phyloP scores from a whole-genome alignment of 2,888 invertebrate genomes.

The Bembecia ichneumoniformis region DNA sequence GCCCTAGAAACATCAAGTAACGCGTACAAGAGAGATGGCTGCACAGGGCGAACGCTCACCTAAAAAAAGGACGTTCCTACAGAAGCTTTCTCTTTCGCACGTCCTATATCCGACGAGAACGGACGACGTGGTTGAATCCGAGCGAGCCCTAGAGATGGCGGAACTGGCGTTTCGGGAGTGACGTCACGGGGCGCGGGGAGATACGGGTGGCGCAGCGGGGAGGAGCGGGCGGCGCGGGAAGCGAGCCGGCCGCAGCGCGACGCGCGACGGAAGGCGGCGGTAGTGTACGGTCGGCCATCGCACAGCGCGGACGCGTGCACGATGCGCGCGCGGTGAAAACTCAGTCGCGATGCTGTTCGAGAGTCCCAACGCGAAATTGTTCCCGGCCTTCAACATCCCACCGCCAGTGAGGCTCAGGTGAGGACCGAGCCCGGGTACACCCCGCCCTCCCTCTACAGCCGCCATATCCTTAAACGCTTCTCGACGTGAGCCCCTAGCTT shows the following conservation, averaged over 20 bases:
- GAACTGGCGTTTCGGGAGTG: constrained; percentile 27
- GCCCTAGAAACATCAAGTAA: constrained; percentile 21
- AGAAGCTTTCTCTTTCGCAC: neutral
- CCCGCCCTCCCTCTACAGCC: constrained; percentile 9
- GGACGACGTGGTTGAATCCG: constrained; percentile 17
- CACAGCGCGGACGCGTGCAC: constrained; percentile 40
- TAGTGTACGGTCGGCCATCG: constrained; percentile 59
- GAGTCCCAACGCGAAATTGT: constrained; percentile 79
- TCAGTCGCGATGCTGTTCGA: constrained; percentile 77
- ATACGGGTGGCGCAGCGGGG: constrained; percentile 9
- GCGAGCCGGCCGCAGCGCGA: constrained; percentile 24
- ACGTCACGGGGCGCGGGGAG: constrained; percentile 48
- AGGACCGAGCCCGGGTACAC: constrained; percentile 24
- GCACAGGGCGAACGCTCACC: neutral
- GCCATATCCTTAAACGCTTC: constrained; percentile 4
- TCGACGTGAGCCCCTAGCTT: constrained; percentile 13
- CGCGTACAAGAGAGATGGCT: constrained; percentile 17
- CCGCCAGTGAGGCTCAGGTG: constrained; percentile 76
- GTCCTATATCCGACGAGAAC: constrained; percentile 10
- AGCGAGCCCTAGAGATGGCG: constrained; percentile 24
- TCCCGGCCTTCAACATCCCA: constrained; percentile 79
- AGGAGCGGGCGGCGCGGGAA: constrained; percentile 6
- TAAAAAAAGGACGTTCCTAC: neutral
- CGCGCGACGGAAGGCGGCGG: constrained; percentile 14
- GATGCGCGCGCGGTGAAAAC: constrained; percentile 52